Evolutionary conservation across 2,797 vertebrate species (phyloP), one percentile per base, ranked within the genome.

Genomic region (Gallinago solitaria): DNA sequence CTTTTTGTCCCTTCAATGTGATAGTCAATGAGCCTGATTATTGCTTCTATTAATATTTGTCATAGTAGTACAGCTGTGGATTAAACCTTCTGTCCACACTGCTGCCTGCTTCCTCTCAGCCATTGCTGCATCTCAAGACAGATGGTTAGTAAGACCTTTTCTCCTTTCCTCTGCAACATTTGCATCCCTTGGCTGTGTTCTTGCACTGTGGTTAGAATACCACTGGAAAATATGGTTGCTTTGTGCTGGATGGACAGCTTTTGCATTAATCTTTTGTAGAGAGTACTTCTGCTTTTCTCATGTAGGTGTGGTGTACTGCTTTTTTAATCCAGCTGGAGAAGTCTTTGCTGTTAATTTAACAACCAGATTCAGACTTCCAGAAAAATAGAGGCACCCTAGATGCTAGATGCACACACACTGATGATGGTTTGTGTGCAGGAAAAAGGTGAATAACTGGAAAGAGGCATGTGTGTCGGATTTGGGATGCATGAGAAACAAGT

Each of bases 251-350:
- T 61, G 10, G 12, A 24, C 13, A 65, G 16, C 11, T 88, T 94
- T 89, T 65, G 6, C 0, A 0, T 50, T 59, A 27, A 50, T 67
- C 3, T 56, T 69, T 61, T n/a, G 6, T 59, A 30, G 33, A 21
- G 6, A 47, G 9, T 67, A 90, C 20, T 87, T 85, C 23, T 60
- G 33, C 7, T 71, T 8, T 74, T 83, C 7, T 8, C 14, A 7
- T 35, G 13, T 64, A 39, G 13, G 6, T 57, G 12, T 83, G 15
- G 23, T 45, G 4, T 80, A 33, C 6, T 0, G 3, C 2, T 65
- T 89, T 79, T 67, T 51, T 23, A 70, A 67, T 90, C 17, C 37
- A 47, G 16, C 11, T 43, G 59, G 14, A 47, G 16, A 41, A 87
- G 23, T 43, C 17, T 68, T 13, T 32, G 5, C 7, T 79, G 54